Percentiles rank a stretch among this genome's conserved stretches.
Evolutionary conservation across 2,797 vertebrate genomes (phyloP).

Genomic region (Danio kyathit): DNA sequence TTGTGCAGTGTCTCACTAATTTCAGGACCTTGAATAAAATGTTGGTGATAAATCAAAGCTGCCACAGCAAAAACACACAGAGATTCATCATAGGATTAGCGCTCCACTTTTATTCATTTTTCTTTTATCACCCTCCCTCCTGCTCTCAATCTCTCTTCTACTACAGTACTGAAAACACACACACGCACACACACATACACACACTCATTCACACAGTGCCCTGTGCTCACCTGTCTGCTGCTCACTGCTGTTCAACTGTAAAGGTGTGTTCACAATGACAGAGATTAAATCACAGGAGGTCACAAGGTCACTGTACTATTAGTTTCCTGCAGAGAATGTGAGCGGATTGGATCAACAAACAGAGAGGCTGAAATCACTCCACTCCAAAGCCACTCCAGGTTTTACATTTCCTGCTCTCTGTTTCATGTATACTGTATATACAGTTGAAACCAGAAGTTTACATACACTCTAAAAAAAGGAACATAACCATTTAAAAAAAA

Average conservation of each 20-base stretch:
- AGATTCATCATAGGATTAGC: constrained; percentile 79
- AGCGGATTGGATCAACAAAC: background rate
- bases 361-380: background rate
- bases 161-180: constrained; percentile 23
- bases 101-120: constrained; percentile 74
- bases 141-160: constrained; percentile 51
- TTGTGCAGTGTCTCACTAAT: constrained; percentile 75
- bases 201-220: constrained; percentile 14
- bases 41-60: constrained; percentile 81
- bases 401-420: background rate
- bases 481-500: no score
- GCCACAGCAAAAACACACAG: constrained; percentile 79
- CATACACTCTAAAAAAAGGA: no score
- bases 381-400: background rate
- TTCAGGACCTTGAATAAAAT: constrained; percentile 80
- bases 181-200: constrained; percentile 43
- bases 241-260: background rate
- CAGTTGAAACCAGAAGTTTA: no score
- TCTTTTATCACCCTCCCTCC: constrained; percentile 49
- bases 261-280: constrained; percentile 2
- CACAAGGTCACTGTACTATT: constrained; percentile 20
- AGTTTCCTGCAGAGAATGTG: background rate
- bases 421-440: background rate
- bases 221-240: constrained; percentile 2
- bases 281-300: constrained; percentile 28